Conservation (phyloP, 2,113 vertebrate species). For the Physeter macrocephalus region DNA sequence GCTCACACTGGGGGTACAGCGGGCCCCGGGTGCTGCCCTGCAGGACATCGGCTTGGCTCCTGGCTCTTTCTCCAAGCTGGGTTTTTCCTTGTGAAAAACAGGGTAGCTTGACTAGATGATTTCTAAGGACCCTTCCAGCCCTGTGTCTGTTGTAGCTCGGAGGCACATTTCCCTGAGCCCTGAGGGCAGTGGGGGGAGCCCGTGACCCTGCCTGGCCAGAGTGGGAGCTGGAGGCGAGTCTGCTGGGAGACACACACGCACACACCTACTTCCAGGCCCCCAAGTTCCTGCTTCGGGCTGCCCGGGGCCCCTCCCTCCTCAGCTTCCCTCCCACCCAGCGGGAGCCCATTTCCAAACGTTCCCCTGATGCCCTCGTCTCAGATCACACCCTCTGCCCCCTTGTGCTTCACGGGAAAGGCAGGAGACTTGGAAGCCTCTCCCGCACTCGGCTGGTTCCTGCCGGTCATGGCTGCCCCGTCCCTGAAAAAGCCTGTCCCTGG, state of each 20-base stretch:
- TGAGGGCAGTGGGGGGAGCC: too few relatives aligned
- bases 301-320: background rate
- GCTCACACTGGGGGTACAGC: fast-evolving
- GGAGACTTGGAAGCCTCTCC: background rate
- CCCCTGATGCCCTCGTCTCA: background rate
- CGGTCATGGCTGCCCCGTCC: too few relatives aligned
- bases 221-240: fast-evolving
- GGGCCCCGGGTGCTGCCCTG: background rate
- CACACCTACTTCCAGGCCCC: background rate
- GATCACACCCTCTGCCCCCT: background rate
- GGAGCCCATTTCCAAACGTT: background rate
- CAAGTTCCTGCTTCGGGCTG: too few relatives aligned
- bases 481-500: background rate
- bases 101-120: background rate
- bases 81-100: background rate
- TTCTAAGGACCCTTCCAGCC: background rate
- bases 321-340: background rate
- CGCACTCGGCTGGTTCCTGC: background rate
- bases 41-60: background rate
- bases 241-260: background rate
- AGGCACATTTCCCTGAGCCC: too few relatives aligned
- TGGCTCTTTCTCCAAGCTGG: background rate
- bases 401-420: background rate
- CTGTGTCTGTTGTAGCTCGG: background rate
- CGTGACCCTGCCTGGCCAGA: background rate